Conservation (phyloP, 2,888 invertebrate species). For the Perdita meconis region DNA sequence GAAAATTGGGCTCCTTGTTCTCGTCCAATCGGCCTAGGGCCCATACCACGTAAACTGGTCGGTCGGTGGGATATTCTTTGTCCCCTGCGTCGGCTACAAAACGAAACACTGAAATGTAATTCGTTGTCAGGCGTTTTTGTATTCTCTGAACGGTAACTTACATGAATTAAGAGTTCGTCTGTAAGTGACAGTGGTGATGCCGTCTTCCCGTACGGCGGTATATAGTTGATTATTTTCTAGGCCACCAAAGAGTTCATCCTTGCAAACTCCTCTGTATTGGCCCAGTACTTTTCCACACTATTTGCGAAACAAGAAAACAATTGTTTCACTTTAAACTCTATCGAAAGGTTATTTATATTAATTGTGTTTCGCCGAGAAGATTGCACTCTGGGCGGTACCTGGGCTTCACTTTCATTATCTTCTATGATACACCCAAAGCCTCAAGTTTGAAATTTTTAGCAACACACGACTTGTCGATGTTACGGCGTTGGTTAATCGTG, state of each 20-base stretch:
- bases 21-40: slow-evolving; percentile 92
- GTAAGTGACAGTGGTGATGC: slow-evolving; percentile 92
- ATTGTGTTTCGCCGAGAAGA: too few species aligned
- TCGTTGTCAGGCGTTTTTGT: background rate
- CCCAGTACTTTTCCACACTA: slow-evolving; percentile 94
- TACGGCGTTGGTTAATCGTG: too few species aligned
- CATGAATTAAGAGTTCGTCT: slow-evolving; percentile 90
- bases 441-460: too few species aligned
- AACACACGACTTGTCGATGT: too few species aligned
- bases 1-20: slow-evolving; percentile 92
- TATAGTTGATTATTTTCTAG: slow-evolving; percentile 93
- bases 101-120: background rate
- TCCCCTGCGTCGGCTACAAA: slow-evolving; percentile 90
- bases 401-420: too few species aligned
- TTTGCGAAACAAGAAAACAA: slow-evolving; percentile 60
- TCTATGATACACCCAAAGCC: too few species aligned
- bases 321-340: background rate
- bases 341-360: background rate
- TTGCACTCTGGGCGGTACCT: too few species aligned
- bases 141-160: slow-evolving; percentile 82
- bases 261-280: slow-evolving; percentile 94
- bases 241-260: slow-evolving; percentile 92
- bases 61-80: slow-evolving; percentile 88
- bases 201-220: slow-evolving; percentile 89
- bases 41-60: slow-evolving; percentile 90